Base-by-base conservation (phyloP, 1,140 invertebrate species). In the Bombus balteatus region DNA sequence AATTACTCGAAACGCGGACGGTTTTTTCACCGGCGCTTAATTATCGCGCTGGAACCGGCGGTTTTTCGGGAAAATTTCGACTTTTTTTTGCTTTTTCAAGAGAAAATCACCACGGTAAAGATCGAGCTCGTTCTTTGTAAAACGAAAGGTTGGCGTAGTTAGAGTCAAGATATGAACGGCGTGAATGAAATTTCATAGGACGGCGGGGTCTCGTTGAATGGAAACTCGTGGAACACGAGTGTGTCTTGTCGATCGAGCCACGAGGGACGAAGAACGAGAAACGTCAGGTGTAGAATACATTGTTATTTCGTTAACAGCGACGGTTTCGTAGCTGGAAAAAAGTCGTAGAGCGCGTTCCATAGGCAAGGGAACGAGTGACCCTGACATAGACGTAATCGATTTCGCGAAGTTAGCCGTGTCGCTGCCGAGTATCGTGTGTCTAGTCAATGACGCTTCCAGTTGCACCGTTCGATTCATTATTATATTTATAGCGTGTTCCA, bases 351-450 rank as follows among this genome's bases (percentile, higher is more conserved):
- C 62, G 59, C 25, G 25, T 70, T 32, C 34, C 47, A 77, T 77
- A 83, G 66, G 43, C 59, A n/a, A 76, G 25, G 41, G 41, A 47
- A 71, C 37, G 47, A 41, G 83, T 18, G 83, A 73, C 83, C 83
- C 83, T 85, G 83, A 80, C 83, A 85, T 80, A 80, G 77, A 65
- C 57, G 53, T 15, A 22, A 85, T 85, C 83, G 83, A 85, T 85
- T 85, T 72, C 83, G 68, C 68, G 22, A 80, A 72, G 76, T 80
- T 34, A 43, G 41, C 59, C 65, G 82, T 13, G 53, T 22, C 47
- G 47, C 18, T 53, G 47, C 18, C 12, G 25, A 75, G 70, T 66
- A 75, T 66, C 72, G 72, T 53, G 34, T 76, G 53, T 77, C 76
- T 84, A 85, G 83, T 85, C 83, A 73, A 79, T 85, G 83, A 85